Conservation (phyloP, 2,113 vertebrate species). For the Sphyrna mokarran region DNA sequence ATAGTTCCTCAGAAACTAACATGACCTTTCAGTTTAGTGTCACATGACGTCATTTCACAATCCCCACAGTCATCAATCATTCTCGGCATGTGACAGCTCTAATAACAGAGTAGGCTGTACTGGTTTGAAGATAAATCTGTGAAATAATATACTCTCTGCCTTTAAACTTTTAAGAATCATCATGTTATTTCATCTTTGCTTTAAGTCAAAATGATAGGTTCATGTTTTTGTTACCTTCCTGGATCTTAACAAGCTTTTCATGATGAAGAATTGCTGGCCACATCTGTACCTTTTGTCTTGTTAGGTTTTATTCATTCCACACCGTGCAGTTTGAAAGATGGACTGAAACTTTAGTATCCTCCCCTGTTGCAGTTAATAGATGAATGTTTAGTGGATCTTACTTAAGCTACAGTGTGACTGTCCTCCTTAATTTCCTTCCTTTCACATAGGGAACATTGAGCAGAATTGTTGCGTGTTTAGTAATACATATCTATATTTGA, state of each 20-base stretch:
- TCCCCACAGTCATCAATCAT: slow-evolving; percentile 27
- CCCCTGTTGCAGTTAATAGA: neutral
- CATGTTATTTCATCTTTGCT: neutral
- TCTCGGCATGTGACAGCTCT: slow-evolving; percentile 3
- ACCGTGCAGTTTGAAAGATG: neutral
- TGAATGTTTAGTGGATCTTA: neutral
- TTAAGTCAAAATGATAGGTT: neutral
- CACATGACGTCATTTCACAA: neutral
- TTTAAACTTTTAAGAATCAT: neutral
- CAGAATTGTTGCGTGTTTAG: neutral
- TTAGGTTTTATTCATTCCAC: neutral
- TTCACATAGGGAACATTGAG: neutral
- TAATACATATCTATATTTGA: neutral
- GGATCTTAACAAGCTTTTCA: neutral
- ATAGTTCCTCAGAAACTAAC: neutral
- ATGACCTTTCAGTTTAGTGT: neutral
- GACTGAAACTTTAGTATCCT: neutral
- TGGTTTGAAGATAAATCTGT: slow-evolving; percentile 16
- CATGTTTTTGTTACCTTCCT: neutral
- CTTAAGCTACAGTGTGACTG: neutral
- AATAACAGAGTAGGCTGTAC: slow-evolving; percentile 24
- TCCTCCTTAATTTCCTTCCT: neutral
- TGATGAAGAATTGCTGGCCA: neutral
- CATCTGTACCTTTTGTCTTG: neutral
- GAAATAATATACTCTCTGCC: neutral